Evolutionary conservation across 1,140 invertebrate species (phyloP), one percentile per base, ranked within the genome.

Genomic region (Mizuhopecten yessoensis): DNA sequence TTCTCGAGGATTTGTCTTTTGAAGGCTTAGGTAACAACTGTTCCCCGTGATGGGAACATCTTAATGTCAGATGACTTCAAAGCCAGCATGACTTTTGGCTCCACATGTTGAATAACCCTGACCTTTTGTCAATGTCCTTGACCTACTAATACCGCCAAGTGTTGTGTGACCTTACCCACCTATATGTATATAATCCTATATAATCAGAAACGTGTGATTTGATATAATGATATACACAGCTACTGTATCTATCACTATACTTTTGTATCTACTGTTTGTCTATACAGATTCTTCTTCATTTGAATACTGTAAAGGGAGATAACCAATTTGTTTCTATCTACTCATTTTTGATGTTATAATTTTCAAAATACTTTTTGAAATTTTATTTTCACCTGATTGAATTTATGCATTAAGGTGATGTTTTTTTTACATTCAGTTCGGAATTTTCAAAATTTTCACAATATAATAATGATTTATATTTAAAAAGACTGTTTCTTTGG

Each of bases 21-120:
- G 57, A 75, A 29, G 57, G 57, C 57, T 75, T 75, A 75, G 57
- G 57, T 75, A 75, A 75, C 57, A 5, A 75, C n/a, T 75, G 57
- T 75, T 13, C 1, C 57, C 9, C 29, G 57, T 75, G 57, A 75
- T 75, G 57, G 57, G 23, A 5, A 29, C 5, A 75, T 75, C 57
- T 29, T n/a, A n/a, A n/a, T n/a, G n/a, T n/a, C n/a, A n/a, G n/a
- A n/a, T n/a, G n/a, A n/a, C n/a, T n/a, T 75, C 57, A 75, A 23
- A n/a, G 42, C 17, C 57, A 75, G 57, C 57, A 75, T 29, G 57
- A 75, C 57, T n/a, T 75, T 75, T n/a, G 57, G 17, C 57, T 17
- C 57, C 57, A 75, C 57, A 75, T n/a, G 1, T 75, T 29, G 29
- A 75, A 75, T 75, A 75, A 75, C 57, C 57, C 29, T 75, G 57